Conservation (phyloP, 2,113 vertebrate species). For the Isurus oxyrinchus region DNA sequence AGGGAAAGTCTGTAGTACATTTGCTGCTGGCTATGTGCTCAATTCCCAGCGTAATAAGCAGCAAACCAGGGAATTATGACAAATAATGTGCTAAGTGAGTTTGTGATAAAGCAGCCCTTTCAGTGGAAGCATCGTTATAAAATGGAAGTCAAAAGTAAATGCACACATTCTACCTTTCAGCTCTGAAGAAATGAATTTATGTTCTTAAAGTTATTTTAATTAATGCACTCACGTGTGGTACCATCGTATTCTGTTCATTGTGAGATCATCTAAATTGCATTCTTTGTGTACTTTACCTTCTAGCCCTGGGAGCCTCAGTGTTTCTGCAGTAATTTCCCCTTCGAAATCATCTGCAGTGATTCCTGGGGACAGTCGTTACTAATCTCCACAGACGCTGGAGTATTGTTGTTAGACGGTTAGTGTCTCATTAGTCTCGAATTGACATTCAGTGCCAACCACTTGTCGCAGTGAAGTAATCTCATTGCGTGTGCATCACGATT, state of each 20-base stretch:
- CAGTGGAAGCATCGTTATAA: background rate
- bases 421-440: background rate
- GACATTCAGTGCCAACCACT: background rate
- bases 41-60: background rate
- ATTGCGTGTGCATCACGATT: background rate
- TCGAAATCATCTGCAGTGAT: constrained; percentile 84
- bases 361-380: constrained; percentile 93
- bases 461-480: background rate
- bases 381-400: constrained; percentile 82
- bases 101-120: background rate
- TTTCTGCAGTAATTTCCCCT: constrained; percentile 87
- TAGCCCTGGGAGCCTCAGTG: constrained; percentile 97
- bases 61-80: background rate
- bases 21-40: background rate
- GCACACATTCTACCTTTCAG: background rate
- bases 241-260: background rate
- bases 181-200: background rate
- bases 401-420: constrained; percentile 76
- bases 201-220: background rate
- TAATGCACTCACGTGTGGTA: background rate
- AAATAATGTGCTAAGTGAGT: background rate
- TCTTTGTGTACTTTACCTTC: constrained; percentile 38
- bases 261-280: background rate
- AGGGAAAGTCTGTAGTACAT: background rate
- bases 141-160: background rate